Base-by-base conservation (phyloP, 2,888 invertebrate genomes). In the Trypoxylon attenuatum region DNA sequence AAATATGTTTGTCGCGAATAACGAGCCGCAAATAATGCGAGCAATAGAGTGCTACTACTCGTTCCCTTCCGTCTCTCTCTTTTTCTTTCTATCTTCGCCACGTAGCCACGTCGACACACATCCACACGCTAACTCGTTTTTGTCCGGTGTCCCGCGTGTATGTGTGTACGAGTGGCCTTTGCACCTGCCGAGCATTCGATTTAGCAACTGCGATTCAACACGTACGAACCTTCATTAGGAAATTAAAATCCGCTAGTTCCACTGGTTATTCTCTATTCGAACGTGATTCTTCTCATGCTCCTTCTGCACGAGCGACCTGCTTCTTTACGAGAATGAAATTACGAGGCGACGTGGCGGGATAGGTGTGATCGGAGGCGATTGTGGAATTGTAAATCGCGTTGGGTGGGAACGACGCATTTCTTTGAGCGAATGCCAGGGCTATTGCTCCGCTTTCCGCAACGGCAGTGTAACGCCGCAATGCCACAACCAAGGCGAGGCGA, bases 151-250 rank as follows among this genome's bases (percentile, higher is more conserved):
- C 16, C 19, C 47, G 39, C 49, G 49, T 50, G 21, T 10, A 1
- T 41, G 42, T 50, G 39, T 5, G 3, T 25, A 13, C 6, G 39
- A 39, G 21, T 55, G 60, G 61, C 60, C 42, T 62, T 60, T 71
- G 62, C 73, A 73, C 73, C 73, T 70, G 70, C 52, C 59, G 33
- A 23, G 19, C 49, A 25, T 57, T 70, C 58, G 50, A 68, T 71
- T 72, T 63, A 43, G 33, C 61, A 52, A 55, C 42, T 42, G 55
- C 54, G 57, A 52, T 65, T 51, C 60, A 27, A 8, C 41, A 13
- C 25, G 23, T 21, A 42, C 38, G 21, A 18, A 53, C 38, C 51
- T 49, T 33, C 62, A 27, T 27, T 38, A 59, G 47, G 45, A 23
- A 27, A 21, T 21, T 49, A 51, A 33, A 53, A 15, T 43, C 33